Percentiles rank a stretch among this genome's conserved stretches.
These are phyloP conservation scores for Scotopteryx bipunctaria DNA, from an alignment of 2,888 invertebrate species.

Conservation along the genomic window DNA sequence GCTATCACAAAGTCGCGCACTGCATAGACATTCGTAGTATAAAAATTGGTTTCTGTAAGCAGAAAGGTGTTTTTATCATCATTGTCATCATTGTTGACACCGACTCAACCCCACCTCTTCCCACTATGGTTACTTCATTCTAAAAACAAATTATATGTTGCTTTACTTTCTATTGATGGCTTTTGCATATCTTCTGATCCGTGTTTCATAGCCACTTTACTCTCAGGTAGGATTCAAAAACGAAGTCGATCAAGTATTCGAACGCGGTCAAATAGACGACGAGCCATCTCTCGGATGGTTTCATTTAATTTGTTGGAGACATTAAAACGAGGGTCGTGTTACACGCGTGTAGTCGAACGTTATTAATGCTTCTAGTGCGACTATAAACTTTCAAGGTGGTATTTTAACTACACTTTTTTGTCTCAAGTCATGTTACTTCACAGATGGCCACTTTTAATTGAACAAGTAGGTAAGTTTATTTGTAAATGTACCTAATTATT, in stretches of 20 bases:
- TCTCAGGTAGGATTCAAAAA: neutral
- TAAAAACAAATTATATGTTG: too few relatives aligned
- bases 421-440: conserved; percentile 11
- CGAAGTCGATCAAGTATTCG: neutral
- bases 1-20: too few relatives aligned
- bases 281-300: conserved; percentile 32
- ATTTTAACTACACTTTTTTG: conserved; percentile 22
- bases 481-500: too few relatives aligned
- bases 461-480: neutral
- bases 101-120: too few relatives aligned
- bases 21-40: too few relatives aligned
- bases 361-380: conserved; percentile 31
- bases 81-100: too few relatives aligned
- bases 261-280: conserved; percentile 15
- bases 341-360: conserved; percentile 37
- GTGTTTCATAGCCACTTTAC: neutral
- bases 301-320: conserved; percentile 39
- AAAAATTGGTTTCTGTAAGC: too few relatives aligned
- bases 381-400: conserved; percentile 41
- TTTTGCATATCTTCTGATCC: too few relatives aligned
- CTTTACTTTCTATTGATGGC: too few relatives aligned
- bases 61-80: too few relatives aligned
- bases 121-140: too few relatives aligned
- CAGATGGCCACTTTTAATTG: conserved; percentile 1
- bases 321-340: conserved; percentile 42